Percentiles rank a stretch among this genome's conserved stretches.
Conservation (phyloP, 2,888 invertebrate genomes). For the Athetis lepigone region DNA sequence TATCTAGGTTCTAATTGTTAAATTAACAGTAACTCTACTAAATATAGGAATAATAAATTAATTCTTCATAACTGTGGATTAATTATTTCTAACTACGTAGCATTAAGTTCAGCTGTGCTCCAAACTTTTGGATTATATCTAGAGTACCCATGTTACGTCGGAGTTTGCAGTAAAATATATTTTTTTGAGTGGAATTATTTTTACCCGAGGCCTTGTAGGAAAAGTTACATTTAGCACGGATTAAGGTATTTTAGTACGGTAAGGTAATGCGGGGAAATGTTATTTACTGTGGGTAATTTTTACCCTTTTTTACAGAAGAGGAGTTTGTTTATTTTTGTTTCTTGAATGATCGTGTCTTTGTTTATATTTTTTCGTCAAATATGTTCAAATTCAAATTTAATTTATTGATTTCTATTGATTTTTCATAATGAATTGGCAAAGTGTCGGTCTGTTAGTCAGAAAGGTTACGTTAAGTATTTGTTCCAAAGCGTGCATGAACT, state of each 20-base stretch:
- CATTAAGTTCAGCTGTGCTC: slow-evolving; percentile 37
- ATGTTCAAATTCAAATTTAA: too few species aligned
- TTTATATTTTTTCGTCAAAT: too few species aligned
- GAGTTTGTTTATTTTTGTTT: too few species aligned
- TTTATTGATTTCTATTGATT: too few species aligned
- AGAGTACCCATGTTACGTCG: background rate
- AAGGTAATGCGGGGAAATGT: background rate
- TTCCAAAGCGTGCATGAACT: too few species aligned
- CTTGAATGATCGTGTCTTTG: too few species aligned
- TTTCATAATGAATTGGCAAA: too few species aligned
- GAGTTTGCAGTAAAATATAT: background rate
- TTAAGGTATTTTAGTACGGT: slow-evolving; percentile 1
- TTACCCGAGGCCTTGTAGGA: background rate
- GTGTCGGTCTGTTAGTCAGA: too few species aligned
- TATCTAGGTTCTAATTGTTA: too few species aligned
- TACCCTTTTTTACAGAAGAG: too few species aligned
- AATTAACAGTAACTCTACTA: too few species aligned
- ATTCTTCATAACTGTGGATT: background rate
- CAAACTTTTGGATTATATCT: slow-evolving; percentile 19
- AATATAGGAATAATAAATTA: slow-evolving; percentile 6
- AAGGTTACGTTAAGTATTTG: too few species aligned
- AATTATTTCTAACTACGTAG: slow-evolving; percentile 25
- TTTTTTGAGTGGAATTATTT: slow-evolving; percentile 8
- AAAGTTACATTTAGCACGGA: background rate
- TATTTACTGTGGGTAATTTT: background rate